Conservation (phyloP, 2,113 vertebrate species). For the Alouatta palliata region DNA sequence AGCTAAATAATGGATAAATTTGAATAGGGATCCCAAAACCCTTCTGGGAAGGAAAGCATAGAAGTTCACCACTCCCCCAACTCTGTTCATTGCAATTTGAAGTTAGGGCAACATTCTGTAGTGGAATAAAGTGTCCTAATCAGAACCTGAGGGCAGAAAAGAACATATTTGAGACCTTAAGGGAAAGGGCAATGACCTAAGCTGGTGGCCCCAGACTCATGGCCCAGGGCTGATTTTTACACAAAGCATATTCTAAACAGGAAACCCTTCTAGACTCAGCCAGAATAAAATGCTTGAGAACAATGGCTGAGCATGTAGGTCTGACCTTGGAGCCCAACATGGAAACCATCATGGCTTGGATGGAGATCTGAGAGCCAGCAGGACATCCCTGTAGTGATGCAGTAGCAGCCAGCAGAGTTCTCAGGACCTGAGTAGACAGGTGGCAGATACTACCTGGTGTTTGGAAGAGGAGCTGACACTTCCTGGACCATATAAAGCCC, state of each 20-base stretch:
- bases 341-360: not conserved
- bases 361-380: too few relatives aligned
- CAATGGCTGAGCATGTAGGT: not conserved
- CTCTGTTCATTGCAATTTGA: not conserved
- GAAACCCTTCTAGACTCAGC: not conserved
- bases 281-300: too few relatives aligned
- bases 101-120: not conserved
- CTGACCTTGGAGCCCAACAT: rapidly evolving
- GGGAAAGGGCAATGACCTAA: not conserved
- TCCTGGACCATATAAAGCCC: not conserved
- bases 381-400: too few relatives aligned
- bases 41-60: not conserved
- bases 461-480: not conserved
- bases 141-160: not conserved
- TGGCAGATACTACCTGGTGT: too few relatives aligned
- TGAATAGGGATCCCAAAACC: not conserved
- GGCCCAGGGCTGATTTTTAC: not conserved
- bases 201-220: not conserved
- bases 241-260: not conserved
- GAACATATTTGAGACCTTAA: not conserved
- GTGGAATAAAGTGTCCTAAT: too few relatives aligned
- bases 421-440: rapidly evolving
- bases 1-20: not conserved
- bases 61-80: rapidly evolving
- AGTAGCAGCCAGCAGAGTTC: not conserved